Conservation (phyloP, 2,797 vertebrate species). For the Silurus aristotelis region DNA sequence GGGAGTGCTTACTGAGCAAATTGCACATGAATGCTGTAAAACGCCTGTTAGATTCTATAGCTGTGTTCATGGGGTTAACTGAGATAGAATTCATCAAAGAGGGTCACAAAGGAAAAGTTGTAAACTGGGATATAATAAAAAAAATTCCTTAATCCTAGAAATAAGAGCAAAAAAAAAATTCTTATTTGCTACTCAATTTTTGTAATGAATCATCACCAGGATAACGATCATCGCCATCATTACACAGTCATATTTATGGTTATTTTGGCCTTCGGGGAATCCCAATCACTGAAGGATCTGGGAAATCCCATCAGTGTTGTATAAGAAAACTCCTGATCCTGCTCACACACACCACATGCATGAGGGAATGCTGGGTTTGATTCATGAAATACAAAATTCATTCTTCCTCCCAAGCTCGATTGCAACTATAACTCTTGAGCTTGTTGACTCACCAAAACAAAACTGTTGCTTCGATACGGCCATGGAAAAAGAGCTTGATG, state of each 20-base stretch:
- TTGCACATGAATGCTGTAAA: slow-evolving; percentile 7
- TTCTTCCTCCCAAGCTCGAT: slow-evolving; percentile 49
- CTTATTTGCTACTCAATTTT: background rate
- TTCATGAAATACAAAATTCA: slow-evolving; percentile 52
- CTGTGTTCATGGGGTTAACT: slow-evolving; percentile 28
- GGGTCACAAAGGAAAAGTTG: background rate
- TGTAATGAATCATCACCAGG: slow-evolving; percentile 8
- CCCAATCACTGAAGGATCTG: slow-evolving; percentile 26
- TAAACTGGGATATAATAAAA: background rate
- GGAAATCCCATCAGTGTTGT: slow-evolving; percentile 38
- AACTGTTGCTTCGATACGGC: slow-evolving; percentile 51
- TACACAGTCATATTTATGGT: background rate
- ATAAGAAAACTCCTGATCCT: slow-evolving; percentile 27
- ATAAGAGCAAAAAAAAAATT: background rate
- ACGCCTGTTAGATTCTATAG: slow-evolving; percentile 17
- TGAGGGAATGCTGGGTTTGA: slow-evolving; percentile 41
- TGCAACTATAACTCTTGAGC: slow-evolving; percentile 24
- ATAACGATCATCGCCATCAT: slow-evolving; percentile 17
- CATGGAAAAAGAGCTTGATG: slow-evolving; percentile 38
- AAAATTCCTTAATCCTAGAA: background rate
- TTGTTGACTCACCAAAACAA: slow-evolving; percentile 57
- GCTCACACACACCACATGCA: slow-evolving; percentile 9
- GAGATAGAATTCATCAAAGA: slow-evolving; percentile 16
- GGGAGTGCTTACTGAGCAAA: slow-evolving; percentile 26
- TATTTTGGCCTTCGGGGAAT: slow-evolving; percentile 25